A percentile compares a stretch with the other conserved stretches of the same genome.
These are phyloP conservation scores for Molossus alvarezi DNA, from an alignment of 2,797 vertebrate species.

Conservation along the genomic window DNA sequence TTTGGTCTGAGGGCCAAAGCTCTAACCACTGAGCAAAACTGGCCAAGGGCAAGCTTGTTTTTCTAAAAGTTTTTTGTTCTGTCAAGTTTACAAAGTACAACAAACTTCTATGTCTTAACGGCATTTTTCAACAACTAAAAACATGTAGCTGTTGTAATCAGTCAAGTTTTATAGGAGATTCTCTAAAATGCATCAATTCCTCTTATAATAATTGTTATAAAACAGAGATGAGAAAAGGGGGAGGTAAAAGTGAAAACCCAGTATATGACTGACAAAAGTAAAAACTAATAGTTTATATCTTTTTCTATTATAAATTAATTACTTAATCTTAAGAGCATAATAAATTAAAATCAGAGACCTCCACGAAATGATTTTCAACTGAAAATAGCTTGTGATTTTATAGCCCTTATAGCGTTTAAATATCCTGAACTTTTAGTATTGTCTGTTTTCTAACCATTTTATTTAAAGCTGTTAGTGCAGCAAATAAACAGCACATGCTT, in stretches of 20 bases:
- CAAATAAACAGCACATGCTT: constrained; percentile 91
- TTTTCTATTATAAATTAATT: constrained; percentile 87
- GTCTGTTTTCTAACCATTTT: constrained; percentile 89
- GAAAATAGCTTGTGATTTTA: constrained; percentile 88
- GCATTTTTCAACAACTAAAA: constrained; percentile 66
- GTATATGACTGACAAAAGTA: constrained; percentile 81
- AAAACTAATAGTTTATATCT: constrained; percentile 85
- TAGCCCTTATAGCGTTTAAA: constrained; percentile 86
- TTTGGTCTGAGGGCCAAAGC: too few species aligned
- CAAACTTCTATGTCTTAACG: constrained; percentile 46
- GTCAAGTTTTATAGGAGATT: constrained; percentile 24
- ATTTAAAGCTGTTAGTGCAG: constrained; percentile 87
- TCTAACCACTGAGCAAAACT: too few species aligned
- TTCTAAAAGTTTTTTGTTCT: constrained; percentile 31
- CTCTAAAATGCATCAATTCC: constrained; percentile 69
- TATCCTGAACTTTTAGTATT: constrained; percentile 82
- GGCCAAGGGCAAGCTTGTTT: background rate
- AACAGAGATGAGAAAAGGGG: background rate
- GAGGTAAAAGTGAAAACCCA: constrained; percentile 63
- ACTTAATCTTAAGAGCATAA: constrained; percentile 87
- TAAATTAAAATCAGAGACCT: constrained; percentile 88
- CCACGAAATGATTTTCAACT: constrained; percentile 81
- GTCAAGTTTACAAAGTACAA: constrained; percentile 57
- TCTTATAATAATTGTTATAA: constrained; percentile 74
- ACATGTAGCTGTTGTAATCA: constrained; percentile 43